Evolutionary conservation across 2,888 invertebrate genomes (phyloP).

Genomic region (Notocelia uddmanniana): DNA sequence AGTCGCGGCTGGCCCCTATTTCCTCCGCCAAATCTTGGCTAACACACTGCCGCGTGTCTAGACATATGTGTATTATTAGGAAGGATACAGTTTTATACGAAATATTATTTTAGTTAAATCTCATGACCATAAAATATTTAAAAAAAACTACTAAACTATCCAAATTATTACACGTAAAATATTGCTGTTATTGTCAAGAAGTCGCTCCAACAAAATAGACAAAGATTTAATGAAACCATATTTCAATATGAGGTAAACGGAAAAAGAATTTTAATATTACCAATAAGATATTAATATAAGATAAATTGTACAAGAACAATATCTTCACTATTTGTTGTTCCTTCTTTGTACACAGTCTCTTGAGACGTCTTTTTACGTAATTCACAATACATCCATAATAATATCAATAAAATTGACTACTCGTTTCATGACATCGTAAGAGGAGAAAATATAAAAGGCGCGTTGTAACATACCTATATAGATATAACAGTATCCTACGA

Average conservation of each 20-base stretch:
- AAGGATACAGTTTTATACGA: too few species aligned
- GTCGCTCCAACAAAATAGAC: too few species aligned
- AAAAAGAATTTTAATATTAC: neutral
- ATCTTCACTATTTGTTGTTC: neutral
- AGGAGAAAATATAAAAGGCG: conserved; percentile 1
- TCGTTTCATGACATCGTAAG: neutral
- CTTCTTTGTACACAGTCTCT: neutral
- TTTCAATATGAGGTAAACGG: neutral
- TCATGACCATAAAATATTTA: too few species aligned
- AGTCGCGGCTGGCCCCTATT: too few species aligned
- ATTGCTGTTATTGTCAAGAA: too few species aligned
- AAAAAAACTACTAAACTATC: too few species aligned
- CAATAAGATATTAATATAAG: neutral
- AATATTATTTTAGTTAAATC: too few species aligned
- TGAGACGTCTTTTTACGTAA: neutral
- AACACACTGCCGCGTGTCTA: too few species aligned
- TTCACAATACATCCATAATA: conserved; percentile 3
- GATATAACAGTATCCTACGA: neutral
- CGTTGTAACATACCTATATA: neutral
- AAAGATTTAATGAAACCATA: neutral
- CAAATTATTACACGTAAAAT: too few species aligned
- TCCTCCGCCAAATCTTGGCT: too few species aligned
- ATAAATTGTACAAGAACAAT: neutral
- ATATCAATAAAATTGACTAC: neutral
- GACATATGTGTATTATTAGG: too few species aligned